These are phyloP conservation scores for Siderastrea radians DNA, from an alignment of 92 coral and sea anemone genomes.

Conservation along the genomic window DNA sequence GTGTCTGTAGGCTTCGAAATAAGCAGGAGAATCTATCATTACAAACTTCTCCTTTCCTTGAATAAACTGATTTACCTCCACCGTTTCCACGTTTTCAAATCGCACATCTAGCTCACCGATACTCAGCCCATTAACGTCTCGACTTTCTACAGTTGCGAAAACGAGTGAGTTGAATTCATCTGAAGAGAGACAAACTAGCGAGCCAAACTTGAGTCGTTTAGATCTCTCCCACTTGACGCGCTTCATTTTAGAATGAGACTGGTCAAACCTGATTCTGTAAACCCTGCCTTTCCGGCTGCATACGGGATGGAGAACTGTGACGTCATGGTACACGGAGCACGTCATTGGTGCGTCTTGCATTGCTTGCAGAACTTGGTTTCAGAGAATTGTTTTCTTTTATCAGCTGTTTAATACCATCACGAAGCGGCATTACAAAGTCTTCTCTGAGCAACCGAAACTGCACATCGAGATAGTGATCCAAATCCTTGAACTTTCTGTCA, in stretches of 20 bases:
- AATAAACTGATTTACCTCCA: slow-evolving; percentile 40
- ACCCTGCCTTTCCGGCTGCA: slow-evolving; percentile 62
- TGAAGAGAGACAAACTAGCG: slow-evolving; percentile 83
- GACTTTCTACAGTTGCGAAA: slow-evolving; percentile 88
- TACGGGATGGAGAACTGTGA: slow-evolving; percentile 75
- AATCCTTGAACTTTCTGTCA: slow-evolving; percentile 62
- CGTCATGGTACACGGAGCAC: slow-evolving; percentile 67
- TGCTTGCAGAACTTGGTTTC: background rate
- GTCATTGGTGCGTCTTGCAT: slow-evolving; percentile 6
- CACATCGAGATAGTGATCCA: slow-evolving; percentile 93
- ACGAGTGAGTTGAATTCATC: slow-evolving; percentile 71
- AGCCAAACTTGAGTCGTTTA: slow-evolving; percentile 81
- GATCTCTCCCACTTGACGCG: slow-evolving; percentile 79
- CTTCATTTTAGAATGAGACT: slow-evolving; percentile 50
- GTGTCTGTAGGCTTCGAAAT: slow-evolving; percentile 89
- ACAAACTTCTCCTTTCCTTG: slow-evolving; percentile 51
- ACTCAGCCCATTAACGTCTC: slow-evolving; percentile 54
- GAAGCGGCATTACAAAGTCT: slow-evolving; percentile 81
- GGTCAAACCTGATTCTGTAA: slow-evolving; percentile 76
- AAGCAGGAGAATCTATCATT: slow-evolving; percentile 91
- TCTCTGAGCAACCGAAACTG: slow-evolving; percentile 92
- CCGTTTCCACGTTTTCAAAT: slow-evolving; percentile 58
- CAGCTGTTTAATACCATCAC: slow-evolving; percentile 72
- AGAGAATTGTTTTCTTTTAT: slow-evolving; percentile 35
- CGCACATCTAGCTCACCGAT: slow-evolving; percentile 82